Conservation (phyloP, 2,113 vertebrate species). For the Himantopus leucocephalus region DNA sequence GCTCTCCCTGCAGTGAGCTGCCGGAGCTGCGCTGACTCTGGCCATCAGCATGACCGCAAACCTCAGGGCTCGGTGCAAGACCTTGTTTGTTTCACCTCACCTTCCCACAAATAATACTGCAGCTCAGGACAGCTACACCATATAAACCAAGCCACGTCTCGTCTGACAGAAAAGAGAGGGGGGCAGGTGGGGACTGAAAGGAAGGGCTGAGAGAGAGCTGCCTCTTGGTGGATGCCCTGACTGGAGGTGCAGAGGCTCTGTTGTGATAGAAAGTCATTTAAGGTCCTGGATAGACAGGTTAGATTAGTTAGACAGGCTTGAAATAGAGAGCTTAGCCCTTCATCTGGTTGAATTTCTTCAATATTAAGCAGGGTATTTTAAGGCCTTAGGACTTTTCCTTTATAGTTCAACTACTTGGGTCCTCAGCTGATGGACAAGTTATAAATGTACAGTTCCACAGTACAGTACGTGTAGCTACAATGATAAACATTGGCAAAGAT, state of each 20-base stretch:
- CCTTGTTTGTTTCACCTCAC: not conserved
- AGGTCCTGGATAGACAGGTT: not conserved
- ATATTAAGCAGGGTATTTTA: not conserved
- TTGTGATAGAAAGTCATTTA: not conserved
- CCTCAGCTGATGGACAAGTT: not conserved
- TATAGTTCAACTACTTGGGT: not conserved
- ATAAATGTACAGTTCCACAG: not conserved
- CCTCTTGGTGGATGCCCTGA: not conserved
- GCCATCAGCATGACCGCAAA: not conserved
- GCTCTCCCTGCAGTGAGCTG: not conserved
- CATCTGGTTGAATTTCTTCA: not conserved
- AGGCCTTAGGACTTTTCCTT: not conserved
- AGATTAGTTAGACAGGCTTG: not conserved
- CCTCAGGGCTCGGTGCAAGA: not conserved
- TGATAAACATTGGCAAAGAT: not conserved
- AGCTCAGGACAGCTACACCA: not conserved
- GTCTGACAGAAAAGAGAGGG: not conserved
- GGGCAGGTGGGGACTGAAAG: not conserved
- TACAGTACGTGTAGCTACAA: not conserved
- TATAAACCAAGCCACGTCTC: not conserved
- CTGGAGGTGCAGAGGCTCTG: not conserved
- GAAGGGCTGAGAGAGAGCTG: not conserved
- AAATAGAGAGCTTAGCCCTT: not conserved
- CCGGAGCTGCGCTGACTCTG: rapidly evolving
- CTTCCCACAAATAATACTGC: not conserved